Evolutionary conservation across 2,797 vertebrate species (phyloP).

Genomic region (Phrynocephalus forsythii): DNA sequence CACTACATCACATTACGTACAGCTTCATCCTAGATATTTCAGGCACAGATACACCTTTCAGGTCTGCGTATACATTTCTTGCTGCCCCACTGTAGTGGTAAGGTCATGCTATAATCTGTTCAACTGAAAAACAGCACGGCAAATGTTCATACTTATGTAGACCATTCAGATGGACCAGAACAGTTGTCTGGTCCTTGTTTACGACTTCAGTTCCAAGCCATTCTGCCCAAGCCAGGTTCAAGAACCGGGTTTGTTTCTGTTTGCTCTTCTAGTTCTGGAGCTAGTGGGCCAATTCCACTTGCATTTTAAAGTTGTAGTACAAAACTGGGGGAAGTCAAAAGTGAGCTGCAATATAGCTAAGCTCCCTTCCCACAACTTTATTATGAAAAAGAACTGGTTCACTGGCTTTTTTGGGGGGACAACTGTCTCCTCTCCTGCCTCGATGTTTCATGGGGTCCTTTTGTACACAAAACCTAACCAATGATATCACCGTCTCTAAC

Average conservation of each 20-base stretch:
- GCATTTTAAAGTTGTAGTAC: not conserved
- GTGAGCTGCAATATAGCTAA: not conserved
- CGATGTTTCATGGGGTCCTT: not conserved
- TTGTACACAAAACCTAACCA: constrained; percentile 10
- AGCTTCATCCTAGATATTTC: too few relatives aligned
- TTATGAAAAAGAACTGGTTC: not conserved
- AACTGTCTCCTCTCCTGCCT: not conserved
- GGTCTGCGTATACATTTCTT: not conserved
- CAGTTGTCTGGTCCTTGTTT: not conserved
- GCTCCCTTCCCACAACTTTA: not conserved
- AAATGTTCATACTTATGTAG: not conserved
- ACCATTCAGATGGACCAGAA: not conserved
- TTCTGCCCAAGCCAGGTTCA: not conserved
- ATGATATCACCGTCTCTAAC: not conserved
- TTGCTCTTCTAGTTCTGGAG: not conserved
- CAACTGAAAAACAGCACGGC: not conserved
- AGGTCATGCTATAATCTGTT: not conserved
- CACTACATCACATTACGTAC: too few relatives aligned
- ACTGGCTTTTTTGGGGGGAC: not conserved
- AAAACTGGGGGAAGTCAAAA: not conserved
- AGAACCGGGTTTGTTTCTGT: not conserved
- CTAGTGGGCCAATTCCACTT: not conserved
- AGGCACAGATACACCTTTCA: not conserved
- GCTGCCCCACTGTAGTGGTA: not conserved
- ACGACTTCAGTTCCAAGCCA: not conserved